Evolutionary conservation across 2,797 vertebrate genomes (phyloP).

Genomic region (Pteropus rufus): DNA sequence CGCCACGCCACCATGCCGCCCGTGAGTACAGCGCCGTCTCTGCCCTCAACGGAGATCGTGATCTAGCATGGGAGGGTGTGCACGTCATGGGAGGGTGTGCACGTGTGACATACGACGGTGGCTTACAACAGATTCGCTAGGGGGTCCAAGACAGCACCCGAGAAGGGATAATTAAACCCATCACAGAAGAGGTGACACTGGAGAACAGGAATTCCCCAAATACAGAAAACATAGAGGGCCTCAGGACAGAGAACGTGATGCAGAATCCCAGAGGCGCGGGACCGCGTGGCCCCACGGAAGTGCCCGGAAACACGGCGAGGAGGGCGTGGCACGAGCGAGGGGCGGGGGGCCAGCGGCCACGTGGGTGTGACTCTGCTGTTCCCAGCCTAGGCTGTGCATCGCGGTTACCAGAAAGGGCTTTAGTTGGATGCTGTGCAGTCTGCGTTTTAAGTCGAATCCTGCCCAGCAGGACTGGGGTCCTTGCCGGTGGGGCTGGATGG

Average conservation of each 20-base stretch:
- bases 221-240: background rate
- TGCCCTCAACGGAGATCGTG: too few relatives aligned
- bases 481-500: background rate
- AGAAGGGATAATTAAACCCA: background rate
- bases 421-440: too few relatives aligned
- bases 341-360: too few relatives aligned
- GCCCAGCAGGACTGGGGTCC: background rate
- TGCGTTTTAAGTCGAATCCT: too few relatives aligned
- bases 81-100: background rate
- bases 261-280: background rate
- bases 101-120: too few relatives aligned
- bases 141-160: background rate
- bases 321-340: too few relatives aligned
- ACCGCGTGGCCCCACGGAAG: rapidly evolving
- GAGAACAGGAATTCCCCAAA: background rate
- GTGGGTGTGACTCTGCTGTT: too few relatives aligned
- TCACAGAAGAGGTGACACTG: background rate
- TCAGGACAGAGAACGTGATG: background rate
- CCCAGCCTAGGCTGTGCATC: too few relatives aligned
- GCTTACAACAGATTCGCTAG: background rate
- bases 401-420: too few relatives aligned
- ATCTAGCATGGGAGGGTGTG: background rate
- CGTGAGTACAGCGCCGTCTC: rapidly evolving
- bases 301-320: too few relatives aligned
- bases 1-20: rapidly evolving